Evolutionary conservation across 2,888 invertebrate species (phyloP).

Genomic region (Lamellibrachia columna): DNA sequence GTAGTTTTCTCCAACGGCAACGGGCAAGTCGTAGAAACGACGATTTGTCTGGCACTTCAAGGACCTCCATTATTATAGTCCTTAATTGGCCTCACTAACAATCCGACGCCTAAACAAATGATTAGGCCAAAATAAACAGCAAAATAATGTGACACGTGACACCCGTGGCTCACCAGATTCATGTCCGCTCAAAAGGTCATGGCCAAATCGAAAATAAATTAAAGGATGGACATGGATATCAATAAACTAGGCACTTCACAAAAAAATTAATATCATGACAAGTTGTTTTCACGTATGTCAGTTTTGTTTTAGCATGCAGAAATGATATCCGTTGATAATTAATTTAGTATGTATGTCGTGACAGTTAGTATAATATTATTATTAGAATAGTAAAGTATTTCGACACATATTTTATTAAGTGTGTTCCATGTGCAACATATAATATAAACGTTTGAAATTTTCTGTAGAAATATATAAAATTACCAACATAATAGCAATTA

Average conservation of each 20-base stretch:
- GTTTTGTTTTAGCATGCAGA: too few relatives aligned
- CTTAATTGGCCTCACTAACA: neutral
- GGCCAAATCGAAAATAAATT: neutral
- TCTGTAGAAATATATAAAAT: too few relatives aligned
- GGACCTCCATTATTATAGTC: slow-evolving; percentile 6
- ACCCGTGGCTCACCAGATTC: neutral
- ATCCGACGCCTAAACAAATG: neutral
- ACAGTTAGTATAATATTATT: too few relatives aligned
- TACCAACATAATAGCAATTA: too few relatives aligned
- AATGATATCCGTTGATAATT: too few relatives aligned
- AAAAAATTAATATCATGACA: too few relatives aligned
- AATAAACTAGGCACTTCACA: neutral
- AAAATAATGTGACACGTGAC: neutral
- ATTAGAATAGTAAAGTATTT: too few relatives aligned
- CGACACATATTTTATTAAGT: too few relatives aligned
- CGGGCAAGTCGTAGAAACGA: slow-evolving; percentile 38
- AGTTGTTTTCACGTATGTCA: too few relatives aligned
- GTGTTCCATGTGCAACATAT: too few relatives aligned
- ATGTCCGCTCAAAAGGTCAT: slow-evolving; percentile 6
- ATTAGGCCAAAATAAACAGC: neutral
- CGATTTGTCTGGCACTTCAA: slow-evolving; percentile 14
- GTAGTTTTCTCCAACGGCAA: slow-evolving; percentile 55
- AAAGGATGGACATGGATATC: neutral
- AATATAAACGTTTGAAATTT: too few relatives aligned
- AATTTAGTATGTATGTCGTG: too few relatives aligned